Base-by-base conservation (phyloP, 2,797 vertebrate species). In the Chrosomus eos region DNA sequence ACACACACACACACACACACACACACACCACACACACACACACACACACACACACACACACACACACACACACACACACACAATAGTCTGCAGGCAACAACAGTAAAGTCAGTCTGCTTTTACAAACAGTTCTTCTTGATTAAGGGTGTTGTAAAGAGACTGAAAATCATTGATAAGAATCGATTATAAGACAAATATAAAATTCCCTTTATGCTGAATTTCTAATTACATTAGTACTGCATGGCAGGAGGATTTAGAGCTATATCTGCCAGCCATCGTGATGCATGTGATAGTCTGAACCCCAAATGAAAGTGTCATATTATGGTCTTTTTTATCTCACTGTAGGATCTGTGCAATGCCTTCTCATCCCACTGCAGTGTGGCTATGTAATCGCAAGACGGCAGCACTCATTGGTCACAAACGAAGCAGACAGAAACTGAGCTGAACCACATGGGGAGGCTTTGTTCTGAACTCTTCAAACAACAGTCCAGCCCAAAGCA, bases 401-500 rank as follows among this genome's bases (percentile, higher is more conserved):
- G 86, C 88, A 89, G 86, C 72, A 78, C 80, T 81, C 9, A 51
- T 45, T 23, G 18, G 33, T 40, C 79, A 85, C 1, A 83, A 73
- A 83, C 0, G 0, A 33, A 77, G 14, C 16, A 76, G 33, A 58
- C 9, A 36, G 45, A 58, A 53, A 45, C 53, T 21, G 28, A 60
- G 51, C 38, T 64, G 60, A 84, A 75, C 71, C 67, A 86, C 16
- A 36, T 28, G n/a, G 36, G 55, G 10, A 67, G 62, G 26, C 72
- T 72, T 51, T 82, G 36, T 73, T 73, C 53, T 60, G 2, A 43
- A 18, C 16, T 48, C 80, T 48, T 48, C 70, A 62, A 73, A 82
- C 26, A 31, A 43, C 55, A 51, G 58, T 4, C 40, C 71, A 36
- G 23, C 81, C 5, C 8, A 7, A 64, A 82, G 55, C 40, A 73